Evolutionary conservation across 2,888 invertebrate genomes (phyloP), one percentile per base, ranked within the genome.

Genomic region (Melanargia galathea): DNA sequence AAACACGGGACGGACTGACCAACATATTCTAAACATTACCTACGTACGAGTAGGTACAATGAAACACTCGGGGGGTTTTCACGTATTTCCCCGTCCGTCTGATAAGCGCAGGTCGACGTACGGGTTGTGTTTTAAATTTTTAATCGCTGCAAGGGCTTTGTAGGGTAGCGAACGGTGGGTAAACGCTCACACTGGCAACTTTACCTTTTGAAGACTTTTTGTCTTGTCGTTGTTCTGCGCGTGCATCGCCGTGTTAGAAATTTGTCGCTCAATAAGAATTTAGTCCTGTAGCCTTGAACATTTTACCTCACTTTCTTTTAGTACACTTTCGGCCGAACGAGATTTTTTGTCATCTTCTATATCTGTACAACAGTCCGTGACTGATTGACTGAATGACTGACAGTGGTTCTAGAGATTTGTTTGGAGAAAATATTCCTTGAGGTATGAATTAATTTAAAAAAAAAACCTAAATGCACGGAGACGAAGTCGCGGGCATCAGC

Each of bases 81-180:
- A 35, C 52, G 20, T 52, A 52, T 52, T 52, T 52, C 60, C 60
- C 56, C 48, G 63, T 24, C 57, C 52, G 60, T 63, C 66, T 60
- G 60, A 58, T 58, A 62, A 56, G 24, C 22, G 26, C 11, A 46
- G 67, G 67, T 63, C 68, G 66, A 64, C 67, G 66, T 62, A 54
- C 66, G 67, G 67, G 65, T 65, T 64, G 69, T 52, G 64, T 66
- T 67, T 73, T 71, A 64, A 71, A 73, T 71, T 71, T 71, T 72
- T 72, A 71, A 73, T 69, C 66, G 64, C 59, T 62, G 60, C 65
- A 67, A 61, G 71, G 70, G 67, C 63, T 66, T 64, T 59, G 63
- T 58, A 58, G 69, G 71, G 69, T 65, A 63, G 65, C 22, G 45
- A 46, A 46, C 13, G 22, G 45, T 55, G 62, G 67, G 64, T 62